These are phyloP conservation scores for Notamacropus eugenii DNA, from an alignment of 2,797 vertebrate species.

Conservation along the genomic window DNA sequence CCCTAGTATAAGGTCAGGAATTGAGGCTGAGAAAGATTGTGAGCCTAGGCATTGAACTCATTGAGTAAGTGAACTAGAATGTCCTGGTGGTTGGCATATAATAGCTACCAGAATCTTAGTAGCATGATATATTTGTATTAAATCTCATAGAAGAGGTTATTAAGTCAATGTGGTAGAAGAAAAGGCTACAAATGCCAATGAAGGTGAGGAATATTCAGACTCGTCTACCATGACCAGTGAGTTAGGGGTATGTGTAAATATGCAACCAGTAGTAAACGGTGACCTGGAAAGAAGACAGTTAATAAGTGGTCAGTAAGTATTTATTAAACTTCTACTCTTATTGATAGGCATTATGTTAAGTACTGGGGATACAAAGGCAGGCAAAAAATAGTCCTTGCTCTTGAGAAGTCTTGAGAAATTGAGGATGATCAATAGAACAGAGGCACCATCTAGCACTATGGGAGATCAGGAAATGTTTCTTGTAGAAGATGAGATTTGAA, in stretches of 20 bases:
- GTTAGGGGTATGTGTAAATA: neutral
- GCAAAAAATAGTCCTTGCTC: neutral
- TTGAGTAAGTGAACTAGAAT: neutral
- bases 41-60: neutral
- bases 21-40: neutral
- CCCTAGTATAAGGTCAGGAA: neutral
- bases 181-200: neutral
- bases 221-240: neutral
- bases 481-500: too few species aligned
- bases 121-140: neutral
- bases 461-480: too few species aligned
- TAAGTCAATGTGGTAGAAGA: neutral
- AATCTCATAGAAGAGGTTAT: neutral
- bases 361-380: neutral
- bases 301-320: too few species aligned
- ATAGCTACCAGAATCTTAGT: neutral
- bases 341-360: neutral
- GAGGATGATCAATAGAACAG: neutral
- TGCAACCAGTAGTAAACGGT: neutral
- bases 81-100: neutral
- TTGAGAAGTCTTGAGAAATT: neutral
- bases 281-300: neutral
- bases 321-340: neutral
- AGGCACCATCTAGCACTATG: neutral
- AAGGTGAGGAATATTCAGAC: neutral